These are phyloP conservation scores for Neotoxoptera formosana DNA, from an alignment of 1,140 invertebrate species.

Conservation along the genomic window DNA sequence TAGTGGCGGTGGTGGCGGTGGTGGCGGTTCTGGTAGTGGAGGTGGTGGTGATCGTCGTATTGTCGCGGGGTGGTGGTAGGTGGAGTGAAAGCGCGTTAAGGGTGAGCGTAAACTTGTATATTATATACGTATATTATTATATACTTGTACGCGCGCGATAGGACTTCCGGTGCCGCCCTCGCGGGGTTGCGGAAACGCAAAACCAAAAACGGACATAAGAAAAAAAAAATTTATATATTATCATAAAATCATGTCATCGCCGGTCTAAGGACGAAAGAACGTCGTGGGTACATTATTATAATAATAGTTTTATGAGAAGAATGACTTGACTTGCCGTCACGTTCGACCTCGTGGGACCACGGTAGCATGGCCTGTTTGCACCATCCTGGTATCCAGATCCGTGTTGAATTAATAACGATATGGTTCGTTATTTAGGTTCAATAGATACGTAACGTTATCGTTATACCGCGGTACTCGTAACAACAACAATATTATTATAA, in stretches of 20 bases:
- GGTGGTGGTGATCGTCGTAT: background rate
- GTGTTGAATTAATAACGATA: too few species aligned
- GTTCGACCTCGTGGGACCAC: background rate
- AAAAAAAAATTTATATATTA: too few species aligned
- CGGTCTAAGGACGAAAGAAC: background rate
- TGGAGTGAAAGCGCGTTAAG: background rate
- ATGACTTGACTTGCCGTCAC: background rate
- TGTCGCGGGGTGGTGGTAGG: background rate
- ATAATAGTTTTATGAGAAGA: background rate
- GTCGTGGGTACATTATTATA: background rate
- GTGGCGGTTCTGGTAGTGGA: background rate
- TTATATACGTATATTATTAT: background rate
- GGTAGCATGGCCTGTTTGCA: background rate
- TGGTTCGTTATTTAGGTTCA: too few species aligned
- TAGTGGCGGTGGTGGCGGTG: background rate
- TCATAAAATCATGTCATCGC: background rate
- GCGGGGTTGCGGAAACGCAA: background rate
- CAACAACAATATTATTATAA: background rate
- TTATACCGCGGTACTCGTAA: too few species aligned
- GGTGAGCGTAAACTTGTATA: background rate
- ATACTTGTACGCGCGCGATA: background rate
- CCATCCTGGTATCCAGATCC: background rate
- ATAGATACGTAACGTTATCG: too few species aligned
- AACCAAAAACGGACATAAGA: background rate
- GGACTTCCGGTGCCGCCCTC: background rate